Base-by-base conservation (phyloP, 2,113 vertebrate species). In the Colinus virginianus region DNA sequence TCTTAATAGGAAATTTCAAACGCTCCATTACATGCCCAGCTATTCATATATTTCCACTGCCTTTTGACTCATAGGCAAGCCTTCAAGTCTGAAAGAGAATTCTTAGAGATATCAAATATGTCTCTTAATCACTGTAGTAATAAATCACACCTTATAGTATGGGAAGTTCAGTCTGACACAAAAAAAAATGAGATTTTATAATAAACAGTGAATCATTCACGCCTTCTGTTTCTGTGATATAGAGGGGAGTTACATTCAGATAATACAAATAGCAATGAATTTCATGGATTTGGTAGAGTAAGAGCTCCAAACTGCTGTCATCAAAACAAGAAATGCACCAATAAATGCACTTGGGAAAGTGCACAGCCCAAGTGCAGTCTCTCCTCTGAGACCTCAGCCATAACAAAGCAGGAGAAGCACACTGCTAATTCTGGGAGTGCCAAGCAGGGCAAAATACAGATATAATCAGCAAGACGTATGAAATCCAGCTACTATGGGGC, bases 1-100 rank as follows among this genome's bases (percentile, higher is more conserved):
- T 79, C 56, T 43, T 93, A 93, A 94, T 71, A 75, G 78, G 64
- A 85, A 94, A 77, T 32, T 77, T 83, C 68, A 53, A 91, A 87
- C 3, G 68, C 91, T 96, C 78, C 93, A 91, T 95, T 96, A 91
- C 81, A 84, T 22, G 9, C 2, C 23, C 78, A 3, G 18, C 80
- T 90, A 81, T 78, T 95, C 80, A 77, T n/a, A 43, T 45, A 82
- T 89, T 90, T 84, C 82, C 63, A 25, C 40, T 79, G 78, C 30
- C 64, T 89, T 90, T 42, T 49, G 61, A 79, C 82, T 95, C 5
- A 0, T 16, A 80, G 72, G 76, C 64, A 74, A 94, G 72, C 34
- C 88, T 86, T 63, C 82, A 42, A 69, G 72, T 82, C 48, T 0
- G 13, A 84, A 84, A 94, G 62, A 66, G 90, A 62, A 79, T 75